A percentile compares a stretch with the other conserved stretches of the same genome.
Evolutionary conservation across 2,888 invertebrate species (phyloP).

Genomic region (Matsumyia berberina): DNA sequence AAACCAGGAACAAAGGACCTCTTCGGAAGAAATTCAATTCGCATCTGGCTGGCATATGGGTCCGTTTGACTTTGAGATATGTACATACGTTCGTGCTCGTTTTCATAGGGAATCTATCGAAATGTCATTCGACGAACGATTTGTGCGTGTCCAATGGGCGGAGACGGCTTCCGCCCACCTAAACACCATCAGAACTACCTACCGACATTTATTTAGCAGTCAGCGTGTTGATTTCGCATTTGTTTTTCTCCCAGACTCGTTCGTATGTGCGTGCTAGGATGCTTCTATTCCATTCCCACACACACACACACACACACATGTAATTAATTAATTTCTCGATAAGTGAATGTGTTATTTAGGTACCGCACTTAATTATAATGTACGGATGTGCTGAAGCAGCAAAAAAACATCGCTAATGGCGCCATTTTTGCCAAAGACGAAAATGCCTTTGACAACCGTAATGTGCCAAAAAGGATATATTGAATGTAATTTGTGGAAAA

Average conservation of each 20-base stretch:
- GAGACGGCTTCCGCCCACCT: background rate
- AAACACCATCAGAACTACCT: background rate
- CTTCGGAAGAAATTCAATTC: background rate
- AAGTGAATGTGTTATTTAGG: constrained; percentile 51
- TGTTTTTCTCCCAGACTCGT: background rate
- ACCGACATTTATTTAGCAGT: background rate
- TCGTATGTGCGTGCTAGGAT: constrained; percentile 16
- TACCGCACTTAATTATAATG: constrained; percentile 31
- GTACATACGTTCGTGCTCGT: background rate
- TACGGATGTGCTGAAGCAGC: constrained; percentile 50
- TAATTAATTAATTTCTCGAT: constrained; percentile 63
- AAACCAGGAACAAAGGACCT: constrained; percentile 3
- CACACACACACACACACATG: background rate
- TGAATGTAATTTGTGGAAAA: constrained; percentile 62
- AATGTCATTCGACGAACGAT: constrained; percentile 2
- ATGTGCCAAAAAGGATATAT: constrained; percentile 58
- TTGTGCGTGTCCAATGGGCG: background rate
- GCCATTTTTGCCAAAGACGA: constrained; percentile 55
- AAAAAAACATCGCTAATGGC: constrained; percentile 59
- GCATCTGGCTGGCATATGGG: background rate
- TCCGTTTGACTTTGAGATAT: constrained; percentile 20
- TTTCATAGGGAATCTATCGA: constrained; percentile 5
- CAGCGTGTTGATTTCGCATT: constrained; percentile 17
- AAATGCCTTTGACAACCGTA: constrained; percentile 68
- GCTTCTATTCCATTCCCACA: background rate